These are phyloP conservation scores for Apeltes quadracus DNA, from an alignment of 2,113 vertebrate genomes.

Conservation along the genomic window DNA sequence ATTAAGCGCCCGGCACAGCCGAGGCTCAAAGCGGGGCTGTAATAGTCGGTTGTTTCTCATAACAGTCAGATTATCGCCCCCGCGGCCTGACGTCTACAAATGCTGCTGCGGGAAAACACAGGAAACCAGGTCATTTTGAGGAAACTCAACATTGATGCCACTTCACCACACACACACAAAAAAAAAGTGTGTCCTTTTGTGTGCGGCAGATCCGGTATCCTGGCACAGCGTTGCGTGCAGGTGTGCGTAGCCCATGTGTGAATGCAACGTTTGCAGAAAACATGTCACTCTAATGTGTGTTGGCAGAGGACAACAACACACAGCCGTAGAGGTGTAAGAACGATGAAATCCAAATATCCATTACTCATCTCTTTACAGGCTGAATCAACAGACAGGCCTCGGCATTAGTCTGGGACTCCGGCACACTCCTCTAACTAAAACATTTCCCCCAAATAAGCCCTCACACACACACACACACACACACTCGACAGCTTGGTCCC, in stretches of 20 bases:
- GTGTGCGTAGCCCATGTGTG: conserved; percentile 8
- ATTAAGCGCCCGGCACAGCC: conserved; percentile 46
- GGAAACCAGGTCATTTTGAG: conserved; percentile 61
- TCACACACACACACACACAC: conserved; percentile 13
- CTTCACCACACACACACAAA: conserved; percentile 25
- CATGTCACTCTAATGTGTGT: background rate
- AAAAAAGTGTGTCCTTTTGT: too few relatives aligned
- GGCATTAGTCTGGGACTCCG: conserved; percentile 44
- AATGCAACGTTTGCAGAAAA: conserved; percentile 15
- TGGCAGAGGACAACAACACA: conserved; percentile 6
- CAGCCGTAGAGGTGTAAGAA: conserved; percentile 38
- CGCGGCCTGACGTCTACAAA: conserved; percentile 48
- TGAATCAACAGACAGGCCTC: conserved; percentile 63
- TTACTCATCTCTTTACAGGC: conserved; percentile 64
- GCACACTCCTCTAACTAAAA: conserved; percentile 58
- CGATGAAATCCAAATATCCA: conserved; percentile 43
- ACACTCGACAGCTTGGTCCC: conserved; percentile 35
- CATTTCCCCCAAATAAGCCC: conserved; percentile 62
- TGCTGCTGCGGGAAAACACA: conserved; percentile 49
- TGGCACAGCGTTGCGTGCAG: conserved; percentile 15
- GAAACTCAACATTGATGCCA: conserved; percentile 60
- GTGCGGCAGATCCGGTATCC: conserved; percentile 2
- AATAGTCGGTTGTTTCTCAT: conserved; percentile 61
- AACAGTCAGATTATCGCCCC: conserved; percentile 67
- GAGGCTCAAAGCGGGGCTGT: conserved; percentile 30